phyloP scores from a whole-genome alignment of 2,888 invertebrate genomes.

The Toxonevra muliebris region DNA sequence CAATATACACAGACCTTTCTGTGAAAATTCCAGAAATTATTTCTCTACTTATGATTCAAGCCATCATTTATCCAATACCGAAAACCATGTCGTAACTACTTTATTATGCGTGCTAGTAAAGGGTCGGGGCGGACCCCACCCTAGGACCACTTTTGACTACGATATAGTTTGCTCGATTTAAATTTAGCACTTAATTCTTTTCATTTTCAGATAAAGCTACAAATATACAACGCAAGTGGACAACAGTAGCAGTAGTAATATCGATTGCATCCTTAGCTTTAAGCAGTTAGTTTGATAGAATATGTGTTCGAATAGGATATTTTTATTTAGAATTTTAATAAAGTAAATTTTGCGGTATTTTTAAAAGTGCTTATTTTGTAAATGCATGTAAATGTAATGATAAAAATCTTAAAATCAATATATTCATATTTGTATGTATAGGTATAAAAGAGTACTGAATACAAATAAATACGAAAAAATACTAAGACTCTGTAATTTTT shows the following conservation, averaged over 20 bases:
- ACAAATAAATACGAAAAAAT: conserved; percentile 50
- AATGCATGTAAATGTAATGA: conserved; percentile 65
- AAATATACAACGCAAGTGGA: conserved; percentile 65
- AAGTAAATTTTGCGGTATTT: conserved; percentile 63
- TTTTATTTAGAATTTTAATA: conserved; percentile 62
- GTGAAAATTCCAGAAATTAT: no score
- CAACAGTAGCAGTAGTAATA: conserved; percentile 64
- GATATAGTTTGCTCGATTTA: no score
- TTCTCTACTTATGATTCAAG: no score
- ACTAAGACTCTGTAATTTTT: no score
- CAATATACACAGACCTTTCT: no score
- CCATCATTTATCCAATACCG: no score
- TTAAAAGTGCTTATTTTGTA: conserved; percentile 65
- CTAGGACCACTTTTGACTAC: no score
- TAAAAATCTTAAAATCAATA: conserved; percentile 52
- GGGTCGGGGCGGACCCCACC: no score
- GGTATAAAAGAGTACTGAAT: conserved; percentile 52
- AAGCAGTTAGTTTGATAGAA: conserved; percentile 64
- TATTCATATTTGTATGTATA: conserved; percentile 49
- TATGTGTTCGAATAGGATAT: conserved; percentile 51
- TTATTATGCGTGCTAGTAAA: no score
- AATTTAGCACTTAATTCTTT: not conserved
- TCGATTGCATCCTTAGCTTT: conserved; percentile 65
- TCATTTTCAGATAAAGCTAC: conserved; percentile 60
- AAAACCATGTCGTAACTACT: no score